A percentile compares a stretch with the other conserved stretches of the same genome.
Evolutionary conservation across 2,797 vertebrate genomes (phyloP).

Genomic region (Tamandua tetradactyla): DNA sequence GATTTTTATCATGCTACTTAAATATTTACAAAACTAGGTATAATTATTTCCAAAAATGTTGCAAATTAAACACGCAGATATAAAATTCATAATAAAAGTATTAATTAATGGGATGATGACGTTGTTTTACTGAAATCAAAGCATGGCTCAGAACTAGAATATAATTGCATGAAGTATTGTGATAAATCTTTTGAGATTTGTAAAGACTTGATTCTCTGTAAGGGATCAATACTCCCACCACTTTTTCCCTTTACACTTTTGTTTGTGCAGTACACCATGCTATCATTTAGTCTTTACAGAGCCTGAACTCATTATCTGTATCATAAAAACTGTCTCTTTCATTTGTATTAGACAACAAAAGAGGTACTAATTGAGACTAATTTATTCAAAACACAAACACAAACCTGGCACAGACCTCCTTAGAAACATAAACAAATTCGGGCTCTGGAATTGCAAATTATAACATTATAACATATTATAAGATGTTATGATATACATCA

Average conservation of each 20-base stretch:
- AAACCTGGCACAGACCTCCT: background rate
- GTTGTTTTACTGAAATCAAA: background rate
- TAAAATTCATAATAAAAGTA: background rate
- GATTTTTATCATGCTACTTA: background rate
- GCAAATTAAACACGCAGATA: background rate
- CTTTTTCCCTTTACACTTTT: background rate
- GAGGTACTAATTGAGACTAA: background rate
- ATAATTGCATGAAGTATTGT: background rate
- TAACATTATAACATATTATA: background rate
- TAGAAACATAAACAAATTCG: slow-evolving; percentile 2
- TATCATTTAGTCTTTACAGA: slow-evolving; percentile 14
- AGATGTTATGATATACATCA: too few species aligned
- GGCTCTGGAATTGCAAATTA: slow-evolving; percentile 28
- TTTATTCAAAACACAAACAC: background rate
- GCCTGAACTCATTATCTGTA: background rate
- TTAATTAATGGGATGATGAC: background rate
- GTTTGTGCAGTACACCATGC: background rate
- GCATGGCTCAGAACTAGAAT: background rate
- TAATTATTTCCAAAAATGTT: background rate
- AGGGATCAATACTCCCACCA: background rate
- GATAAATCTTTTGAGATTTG: background rate
- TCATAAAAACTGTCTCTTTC: slow-evolving; percentile 34
- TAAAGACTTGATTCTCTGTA: background rate
- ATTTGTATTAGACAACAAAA: slow-evolving; percentile 25
- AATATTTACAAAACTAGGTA: background rate